A percentile compares a stretch with the other conserved stretches of the same genome.
Evolutionary conservation across 2,113 vertebrate genomes (phyloP).

Genomic region (Ophthalmolycus amberensis): DNA sequence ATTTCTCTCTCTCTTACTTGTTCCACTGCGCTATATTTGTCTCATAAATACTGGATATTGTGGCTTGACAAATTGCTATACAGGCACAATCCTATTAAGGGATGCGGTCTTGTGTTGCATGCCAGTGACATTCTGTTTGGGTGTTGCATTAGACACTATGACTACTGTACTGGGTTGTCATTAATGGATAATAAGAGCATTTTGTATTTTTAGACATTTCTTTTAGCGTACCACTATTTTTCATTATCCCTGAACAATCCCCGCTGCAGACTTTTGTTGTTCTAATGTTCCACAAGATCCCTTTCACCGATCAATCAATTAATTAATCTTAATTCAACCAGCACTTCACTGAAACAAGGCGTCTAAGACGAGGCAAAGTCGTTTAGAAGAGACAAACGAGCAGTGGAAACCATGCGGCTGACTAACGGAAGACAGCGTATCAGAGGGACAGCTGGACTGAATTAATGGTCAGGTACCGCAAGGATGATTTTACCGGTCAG

Average conservation of each 20-base stretch:
- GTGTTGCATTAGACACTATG: slow-evolving; percentile 69
- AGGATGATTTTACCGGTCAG: slow-evolving; percentile 12
- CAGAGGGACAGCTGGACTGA: slow-evolving; percentile 1
- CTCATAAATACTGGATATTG: slow-evolving; percentile 79
- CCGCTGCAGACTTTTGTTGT: slow-evolving; percentile 56
- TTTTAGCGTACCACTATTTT: slow-evolving; percentile 56
- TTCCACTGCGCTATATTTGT: slow-evolving; percentile 81
- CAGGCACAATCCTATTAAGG: slow-evolving; percentile 79
- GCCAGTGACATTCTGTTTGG: slow-evolving; percentile 77
- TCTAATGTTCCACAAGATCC: slow-evolving; percentile 64
- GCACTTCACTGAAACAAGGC: slow-evolving; percentile 23
- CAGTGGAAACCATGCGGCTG: neutral
- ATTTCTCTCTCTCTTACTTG: slow-evolving; percentile 74
- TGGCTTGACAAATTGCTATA: slow-evolving; percentile 81
- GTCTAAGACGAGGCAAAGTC: slow-evolving; percentile 6
- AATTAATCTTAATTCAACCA: slow-evolving; percentile 68
- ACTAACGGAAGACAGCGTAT: neutral
- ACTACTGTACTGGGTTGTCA: slow-evolving; percentile 72
- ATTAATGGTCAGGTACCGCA: neutral
- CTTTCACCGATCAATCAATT: slow-evolving; percentile 76
- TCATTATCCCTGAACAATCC: slow-evolving; percentile 64
- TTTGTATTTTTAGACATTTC: slow-evolving; percentile 74
- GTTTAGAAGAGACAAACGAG: slow-evolving; percentile 42
- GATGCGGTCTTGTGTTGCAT: slow-evolving; percentile 68
- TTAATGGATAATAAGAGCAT: slow-evolving; percentile 76